Percentiles rank a stretch among this genome's conserved stretches.
Evolutionary conservation across 2,888 invertebrate genomes (phyloP).

Genomic region (Acanthoscelides obtectus): DNA sequence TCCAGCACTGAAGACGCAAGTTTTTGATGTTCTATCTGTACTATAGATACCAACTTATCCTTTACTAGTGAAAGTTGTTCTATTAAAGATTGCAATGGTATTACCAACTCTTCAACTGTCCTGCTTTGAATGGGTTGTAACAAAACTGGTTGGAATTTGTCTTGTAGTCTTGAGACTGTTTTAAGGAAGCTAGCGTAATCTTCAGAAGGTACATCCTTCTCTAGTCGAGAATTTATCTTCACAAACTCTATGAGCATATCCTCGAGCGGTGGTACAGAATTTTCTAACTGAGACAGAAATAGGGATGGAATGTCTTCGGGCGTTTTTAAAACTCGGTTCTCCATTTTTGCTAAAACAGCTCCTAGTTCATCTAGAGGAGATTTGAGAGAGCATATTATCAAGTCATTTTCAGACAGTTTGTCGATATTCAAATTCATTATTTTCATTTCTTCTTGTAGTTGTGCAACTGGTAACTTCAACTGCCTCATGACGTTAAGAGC

Average conservation of each 20-base stretch:
- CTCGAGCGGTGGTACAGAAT: constrained; percentile 23
- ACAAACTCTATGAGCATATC: constrained; percentile 29
- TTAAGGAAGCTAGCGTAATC: constrained; percentile 3
- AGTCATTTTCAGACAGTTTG: constrained; percentile 17
- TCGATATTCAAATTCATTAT: constrained; percentile 17
- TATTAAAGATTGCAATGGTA: constrained; percentile 15
- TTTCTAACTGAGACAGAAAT: neutral
- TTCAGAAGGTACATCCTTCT: constrained; percentile 3
- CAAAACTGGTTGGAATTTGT: constrained; percentile 16
- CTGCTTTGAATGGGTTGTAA: constrained; percentile 18
- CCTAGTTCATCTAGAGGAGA: constrained; percentile 46
- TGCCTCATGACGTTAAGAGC: neutral
- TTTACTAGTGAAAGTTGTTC: neutral
- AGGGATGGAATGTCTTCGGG: neutral
- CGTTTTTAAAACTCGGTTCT: constrained; percentile 32
- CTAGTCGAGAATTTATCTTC: constrained; percentile 28
- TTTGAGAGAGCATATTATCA: constrained; percentile 31
- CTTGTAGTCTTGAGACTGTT: constrained; percentile 14
- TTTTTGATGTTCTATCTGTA: constrained; percentile 5
- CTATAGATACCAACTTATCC: neutral
- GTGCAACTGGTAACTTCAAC: constrained; percentile 22
- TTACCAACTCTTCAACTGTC: constrained; percentile 16
- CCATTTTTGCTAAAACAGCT: constrained; percentile 38
- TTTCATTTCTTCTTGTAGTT: constrained; percentile 26
- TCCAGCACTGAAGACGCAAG: constrained; percentile 8